Evolutionary conservation across 2,888 invertebrate genomes (phyloP), one percentile per base, ranked within the genome.

Genomic region (Melanotus villosus): DNA sequence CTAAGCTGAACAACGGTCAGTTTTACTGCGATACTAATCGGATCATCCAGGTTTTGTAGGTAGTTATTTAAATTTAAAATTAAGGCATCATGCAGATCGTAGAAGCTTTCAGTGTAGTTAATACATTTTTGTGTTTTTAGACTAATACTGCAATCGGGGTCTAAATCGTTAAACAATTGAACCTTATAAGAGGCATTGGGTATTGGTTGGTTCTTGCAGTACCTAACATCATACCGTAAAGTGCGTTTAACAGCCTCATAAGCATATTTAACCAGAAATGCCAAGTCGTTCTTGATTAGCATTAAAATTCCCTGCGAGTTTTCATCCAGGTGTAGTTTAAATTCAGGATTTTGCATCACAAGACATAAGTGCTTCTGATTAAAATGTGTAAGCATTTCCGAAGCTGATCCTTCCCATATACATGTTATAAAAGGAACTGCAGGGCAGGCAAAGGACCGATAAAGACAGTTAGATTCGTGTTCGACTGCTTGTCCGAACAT

Each of bases 381-480:
- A 12, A 66, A 41, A 19, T 66, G 66, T 3, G 18, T 18, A 5
- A 54, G 16, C 7, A 66, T 41, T 2, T 66, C 26, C 1, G 41
- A 16, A 1, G 30, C 21, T 10, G 59, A 32, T 19, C 59, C 59
- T 14, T 41, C 41, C 66, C 66, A 66, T 0, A 12, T 34, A 23
- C 66, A 66, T 5, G 2, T 12, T 2, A 6, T 16, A 6, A 9
- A 4, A 0, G 18, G 16, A 1, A 38, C 12, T 6, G 41, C n/a
- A 14, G 60, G 66, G 16, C 66, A 66, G 23, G 10, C 7, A 12
- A 66, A 60, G n/a, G 58, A 60, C 0, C 66, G 36, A 54, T 19
- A 60, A n/a, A 3, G 1, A 16, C 66, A 66, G 19, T 23, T 41
- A 3, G 43, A 10, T 23, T 66, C 66, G 34, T 66, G 66, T 1